These are phyloP conservation scores for Cheiracanthium punctorium DNA, from an alignment of 2,888 invertebrate genomes.

Conservation along the genomic window DNA sequence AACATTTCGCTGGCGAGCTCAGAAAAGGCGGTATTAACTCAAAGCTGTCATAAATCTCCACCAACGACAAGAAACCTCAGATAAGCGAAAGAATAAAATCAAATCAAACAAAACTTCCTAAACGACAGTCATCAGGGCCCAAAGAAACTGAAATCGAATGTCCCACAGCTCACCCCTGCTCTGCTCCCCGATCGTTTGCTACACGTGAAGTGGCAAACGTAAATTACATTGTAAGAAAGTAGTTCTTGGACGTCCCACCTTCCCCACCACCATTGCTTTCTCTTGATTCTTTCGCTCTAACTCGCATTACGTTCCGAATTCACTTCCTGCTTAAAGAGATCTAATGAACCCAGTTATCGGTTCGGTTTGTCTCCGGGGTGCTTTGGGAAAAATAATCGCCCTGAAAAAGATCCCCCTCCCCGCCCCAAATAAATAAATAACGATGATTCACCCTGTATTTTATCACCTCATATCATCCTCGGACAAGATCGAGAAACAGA, in stretches of 20 bases:
- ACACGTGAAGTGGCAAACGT: slow-evolving; percentile 64
- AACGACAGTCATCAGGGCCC: slow-evolving; percentile 66
- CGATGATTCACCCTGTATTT: too few species aligned
- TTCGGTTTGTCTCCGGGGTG: not conserved
- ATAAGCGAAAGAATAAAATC: slow-evolving; percentile 66
- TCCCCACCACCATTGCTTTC: slow-evolving; percentile 37
- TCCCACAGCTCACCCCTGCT: slow-evolving; percentile 48
- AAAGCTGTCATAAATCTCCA: slow-evolving; percentile 67
- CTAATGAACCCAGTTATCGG: slow-evolving; percentile 57
- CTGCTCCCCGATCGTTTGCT: slow-evolving; percentile 55
- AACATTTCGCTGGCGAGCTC: not conserved
- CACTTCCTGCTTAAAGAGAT: slow-evolving; percentile 56
- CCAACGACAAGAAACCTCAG: slow-evolving; percentile 68
- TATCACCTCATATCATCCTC: too few species aligned
- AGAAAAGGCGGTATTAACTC: slow-evolving; percentile 56
- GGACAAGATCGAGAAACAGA: too few species aligned
- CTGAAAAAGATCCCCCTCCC: too few species aligned
- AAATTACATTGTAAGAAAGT: slow-evolving; percentile 69
- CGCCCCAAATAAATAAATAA: too few species aligned
- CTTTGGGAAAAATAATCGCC: not conserved
- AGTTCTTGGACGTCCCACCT: slow-evolving; percentile 48
- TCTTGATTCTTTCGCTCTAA: slow-evolving; percentile 31
- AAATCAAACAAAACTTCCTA: slow-evolving; percentile 51
- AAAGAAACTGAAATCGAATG: slow-evolving; percentile 63
- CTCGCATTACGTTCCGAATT: slow-evolving; percentile 50